Conservation (phyloP, 2,888 invertebrate species). For the Dromius quadrimaculatus region DNA sequence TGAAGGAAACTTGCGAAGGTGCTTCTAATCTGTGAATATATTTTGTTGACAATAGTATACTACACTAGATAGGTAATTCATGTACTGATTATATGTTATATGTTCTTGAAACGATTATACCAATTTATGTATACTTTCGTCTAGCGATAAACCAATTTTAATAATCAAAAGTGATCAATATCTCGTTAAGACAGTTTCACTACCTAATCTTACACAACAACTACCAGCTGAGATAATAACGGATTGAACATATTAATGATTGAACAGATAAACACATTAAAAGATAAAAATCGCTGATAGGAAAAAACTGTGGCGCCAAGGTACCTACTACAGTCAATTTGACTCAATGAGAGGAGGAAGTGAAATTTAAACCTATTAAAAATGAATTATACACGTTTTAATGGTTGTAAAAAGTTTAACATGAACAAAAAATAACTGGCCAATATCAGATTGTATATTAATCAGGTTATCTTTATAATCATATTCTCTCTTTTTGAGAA, state of each 20-base stretch:
- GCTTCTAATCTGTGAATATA: no score
- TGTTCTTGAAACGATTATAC: no score
- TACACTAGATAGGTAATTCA: no score
- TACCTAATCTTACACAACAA: background rate
- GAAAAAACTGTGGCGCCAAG: conserved; percentile 18
- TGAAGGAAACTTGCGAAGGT: no score
- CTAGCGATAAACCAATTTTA: no score
- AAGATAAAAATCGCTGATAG: background rate
- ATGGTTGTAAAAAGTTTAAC: background rate
- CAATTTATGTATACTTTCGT: no score
- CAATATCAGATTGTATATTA: conserved; percentile 21
- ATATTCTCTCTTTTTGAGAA: no score
- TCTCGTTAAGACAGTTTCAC: background rate
- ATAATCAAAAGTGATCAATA: background rate
- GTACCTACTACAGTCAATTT: conserved; percentile 1
- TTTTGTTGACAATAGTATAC: no score
- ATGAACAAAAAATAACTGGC: conserved; percentile 13
- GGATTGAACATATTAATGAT: background rate
- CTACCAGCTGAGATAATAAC: background rate
- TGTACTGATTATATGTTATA: no score
- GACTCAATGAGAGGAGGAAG: conserved; percentile 15
- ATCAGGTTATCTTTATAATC: no score
- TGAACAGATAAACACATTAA: background rate
- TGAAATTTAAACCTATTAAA: conserved; percentile 38
- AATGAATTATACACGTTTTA: conserved; percentile 29